These are phyloP conservation scores for Steinernema feltiae DNA, from an alignment of 1,140 invertebrate genomes.

Conservation along the genomic window DNA sequence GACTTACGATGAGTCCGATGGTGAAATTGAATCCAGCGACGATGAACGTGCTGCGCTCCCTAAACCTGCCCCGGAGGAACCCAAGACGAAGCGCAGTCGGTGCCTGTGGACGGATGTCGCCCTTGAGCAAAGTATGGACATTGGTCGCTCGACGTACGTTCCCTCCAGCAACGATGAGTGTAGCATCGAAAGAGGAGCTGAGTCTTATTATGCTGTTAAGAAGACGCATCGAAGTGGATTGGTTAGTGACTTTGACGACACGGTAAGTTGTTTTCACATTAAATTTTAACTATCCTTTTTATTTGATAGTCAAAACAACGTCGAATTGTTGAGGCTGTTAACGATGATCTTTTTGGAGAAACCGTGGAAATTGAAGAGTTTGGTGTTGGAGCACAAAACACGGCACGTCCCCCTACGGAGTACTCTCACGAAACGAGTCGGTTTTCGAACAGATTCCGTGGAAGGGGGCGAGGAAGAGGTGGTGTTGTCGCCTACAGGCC, in stretches of 20 bases:
- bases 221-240: background rate
- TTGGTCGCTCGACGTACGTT: background rate
- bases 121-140: slow-evolving; percentile 41
- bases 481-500: no score
- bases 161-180: background rate
- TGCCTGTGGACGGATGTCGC: slow-evolving; percentile 40
- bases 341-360: no score
- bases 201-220: background rate
- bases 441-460: no score
- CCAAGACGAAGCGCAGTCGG: slow-evolving; percentile 17
- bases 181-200: background rate
- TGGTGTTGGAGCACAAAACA: no score
- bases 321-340: no score
- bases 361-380: no score
- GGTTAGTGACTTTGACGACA: background rate
- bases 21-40: slow-evolving; percentile 3
- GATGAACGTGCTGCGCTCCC: slow-evolving; percentile 11
- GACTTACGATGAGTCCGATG: background rate
- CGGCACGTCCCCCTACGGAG: no score
- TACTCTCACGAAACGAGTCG: no score
- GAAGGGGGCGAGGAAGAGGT: no score
- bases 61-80: background rate
- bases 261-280: background rate
- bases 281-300: no score
- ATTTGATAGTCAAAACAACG: no score